A percentile compares a stretch with the other conserved stretches of the same genome.
Evolutionary conservation across 1,140 invertebrate genomes (phyloP).

Genomic region (Dendrolimus kikuchii): DNA sequence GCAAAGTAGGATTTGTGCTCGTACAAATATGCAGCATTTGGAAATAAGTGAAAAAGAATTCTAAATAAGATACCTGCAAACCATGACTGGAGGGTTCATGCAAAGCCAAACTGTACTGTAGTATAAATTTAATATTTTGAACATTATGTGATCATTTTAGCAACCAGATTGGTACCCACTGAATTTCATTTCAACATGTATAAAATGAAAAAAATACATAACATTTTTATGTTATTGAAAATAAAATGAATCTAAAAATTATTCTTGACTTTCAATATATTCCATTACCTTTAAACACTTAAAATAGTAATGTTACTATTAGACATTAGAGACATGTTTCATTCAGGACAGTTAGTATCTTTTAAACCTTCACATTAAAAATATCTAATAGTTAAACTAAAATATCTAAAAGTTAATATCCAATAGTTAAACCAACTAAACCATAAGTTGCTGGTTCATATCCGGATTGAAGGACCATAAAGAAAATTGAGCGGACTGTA

Average conservation of each 20-base stretch:
- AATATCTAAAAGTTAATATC: no score
- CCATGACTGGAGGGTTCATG: constrained; percentile 46
- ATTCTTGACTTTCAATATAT: constrained; percentile 12
- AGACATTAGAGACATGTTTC: no score
- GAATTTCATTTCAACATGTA: constrained; percentile 63
- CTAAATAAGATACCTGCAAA: constrained; percentile 36
- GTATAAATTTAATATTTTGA: constrained; percentile 42
- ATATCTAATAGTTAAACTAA: no score
- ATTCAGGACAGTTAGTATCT: no score
- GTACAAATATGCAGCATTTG: constrained; percentile 62
- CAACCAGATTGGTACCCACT: constrained; percentile 55
- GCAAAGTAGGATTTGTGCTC: constrained; percentile 58
- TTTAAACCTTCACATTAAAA: no score
- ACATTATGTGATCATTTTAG: constrained; percentile 57
- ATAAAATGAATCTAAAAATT: constrained; percentile 73
- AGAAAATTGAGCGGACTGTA: no score
- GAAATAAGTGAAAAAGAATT: constrained; percentile 69
- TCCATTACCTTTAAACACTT: neutral
- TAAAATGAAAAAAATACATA: constrained; percentile 70
- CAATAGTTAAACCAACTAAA: no score
- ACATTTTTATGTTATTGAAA: constrained; percentile 75
- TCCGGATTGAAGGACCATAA: no score
- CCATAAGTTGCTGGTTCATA: no score
- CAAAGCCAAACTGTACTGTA: constrained; percentile 61
- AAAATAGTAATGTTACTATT: no score